These are phyloP conservation scores for Diabrotica balteata DNA, from an alignment of 2,888 invertebrate genomes.

Conservation along the genomic window DNA sequence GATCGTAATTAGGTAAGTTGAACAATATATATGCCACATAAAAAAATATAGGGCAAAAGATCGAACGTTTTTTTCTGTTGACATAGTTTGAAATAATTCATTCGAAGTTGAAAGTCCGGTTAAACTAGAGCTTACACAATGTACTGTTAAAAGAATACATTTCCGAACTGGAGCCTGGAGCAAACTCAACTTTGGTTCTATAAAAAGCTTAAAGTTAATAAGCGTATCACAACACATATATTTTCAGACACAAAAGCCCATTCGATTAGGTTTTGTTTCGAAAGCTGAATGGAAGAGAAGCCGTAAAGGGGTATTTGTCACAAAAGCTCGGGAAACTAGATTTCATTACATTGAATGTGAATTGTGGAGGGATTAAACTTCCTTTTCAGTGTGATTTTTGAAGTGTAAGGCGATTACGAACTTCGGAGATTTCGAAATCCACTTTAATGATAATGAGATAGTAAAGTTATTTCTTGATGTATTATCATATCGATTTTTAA, in stretches of 20 bases:
- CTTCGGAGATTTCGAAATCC: conserved; percentile 6
- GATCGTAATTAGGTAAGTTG: too few species aligned
- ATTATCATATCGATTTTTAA: neutral
- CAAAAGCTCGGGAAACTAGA: conserved; percentile 28
- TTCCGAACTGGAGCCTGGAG: neutral
- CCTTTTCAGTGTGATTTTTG: conserved; percentile 29
- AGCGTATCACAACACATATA: conserved; percentile 25
- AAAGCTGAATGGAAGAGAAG: conserved; percentile 21
- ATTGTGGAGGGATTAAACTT: conserved; percentile 28
- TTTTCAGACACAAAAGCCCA: conserved; percentile 22
- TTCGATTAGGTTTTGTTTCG: conserved; percentile 29
- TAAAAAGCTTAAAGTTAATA: conserved; percentile 22
- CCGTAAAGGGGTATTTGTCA: conserved; percentile 30
- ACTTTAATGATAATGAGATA: conserved; percentile 13
- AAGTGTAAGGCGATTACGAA: conserved; percentile 29
- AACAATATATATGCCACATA: too few species aligned
- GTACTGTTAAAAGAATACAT: conserved; percentile 8
- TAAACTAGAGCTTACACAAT: neutral
- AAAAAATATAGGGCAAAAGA: too few species aligned
- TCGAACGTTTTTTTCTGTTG: too few species aligned
- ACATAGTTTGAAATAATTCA: too few species aligned
- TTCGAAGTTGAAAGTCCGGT: too few species aligned
- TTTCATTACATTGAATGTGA: conserved; percentile 30
- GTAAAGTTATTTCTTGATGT: conserved; percentile 7
- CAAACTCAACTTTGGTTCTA: conserved; percentile 11